Evolutionary conservation across 2,113 vertebrate species (phyloP).

Genomic region (Leucopsar rothschildi): DNA sequence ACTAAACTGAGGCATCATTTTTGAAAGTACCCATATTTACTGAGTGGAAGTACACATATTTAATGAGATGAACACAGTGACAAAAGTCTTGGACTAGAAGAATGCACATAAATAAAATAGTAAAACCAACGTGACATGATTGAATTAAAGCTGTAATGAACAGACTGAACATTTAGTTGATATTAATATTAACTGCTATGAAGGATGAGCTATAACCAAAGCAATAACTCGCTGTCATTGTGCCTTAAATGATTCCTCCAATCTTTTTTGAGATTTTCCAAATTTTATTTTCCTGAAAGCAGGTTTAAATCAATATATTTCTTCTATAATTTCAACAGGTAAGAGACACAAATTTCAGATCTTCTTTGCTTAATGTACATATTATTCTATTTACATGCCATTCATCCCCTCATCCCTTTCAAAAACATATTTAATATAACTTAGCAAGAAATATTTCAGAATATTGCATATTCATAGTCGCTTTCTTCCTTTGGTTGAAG

Average conservation of each 20-base stretch:
- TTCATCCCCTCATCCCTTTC: background rate
- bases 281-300: background rate
- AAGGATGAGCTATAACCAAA: background rate
- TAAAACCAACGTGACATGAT: background rate
- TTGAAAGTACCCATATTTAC: constrained; percentile 65
- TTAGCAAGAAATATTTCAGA: background rate
- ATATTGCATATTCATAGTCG: background rate
- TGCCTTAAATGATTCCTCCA: background rate
- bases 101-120: constrained; percentile 41
- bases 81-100: constrained; percentile 45
- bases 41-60: constrained; percentile 55
- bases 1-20: constrained; percentile 59
- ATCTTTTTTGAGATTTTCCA: background rate
- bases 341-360: background rate
- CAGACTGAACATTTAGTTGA: background rate
- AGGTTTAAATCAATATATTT: background rate
- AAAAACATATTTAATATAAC: background rate
- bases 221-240: background rate
- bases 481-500: background rate
- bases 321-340: background rate
- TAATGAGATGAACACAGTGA: constrained; percentile 58
- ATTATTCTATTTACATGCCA: background rate
- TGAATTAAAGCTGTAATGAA: background rate
- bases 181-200: background rate
- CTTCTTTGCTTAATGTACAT: background rate